Conservation (phyloP, 2,797 vertebrate species). For the Sebastes paucispinis region DNA sequence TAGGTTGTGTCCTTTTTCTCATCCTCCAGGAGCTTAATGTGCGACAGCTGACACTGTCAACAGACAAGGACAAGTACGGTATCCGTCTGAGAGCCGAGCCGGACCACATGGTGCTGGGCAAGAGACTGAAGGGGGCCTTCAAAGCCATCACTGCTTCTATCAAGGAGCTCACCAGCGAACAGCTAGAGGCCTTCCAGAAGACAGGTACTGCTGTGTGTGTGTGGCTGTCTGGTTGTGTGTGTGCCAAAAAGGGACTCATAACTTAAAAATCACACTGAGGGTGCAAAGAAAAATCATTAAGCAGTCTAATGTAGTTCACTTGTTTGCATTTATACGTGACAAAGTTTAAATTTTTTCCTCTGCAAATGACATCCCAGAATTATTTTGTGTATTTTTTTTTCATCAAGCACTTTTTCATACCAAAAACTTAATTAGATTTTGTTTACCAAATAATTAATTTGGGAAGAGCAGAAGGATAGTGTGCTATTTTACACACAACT, state of each 20-base stretch:
- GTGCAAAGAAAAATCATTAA: neutral
- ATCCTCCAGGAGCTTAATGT: conserved; percentile 92
- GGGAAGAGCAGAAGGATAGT: neutral
- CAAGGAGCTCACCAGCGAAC: conserved; percentile 89
- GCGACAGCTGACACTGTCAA: conserved; percentile 90
- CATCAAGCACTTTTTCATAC: neutral
- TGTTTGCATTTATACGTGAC: neutral
- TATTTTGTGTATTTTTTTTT: neutral
- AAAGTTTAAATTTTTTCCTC: neutral
- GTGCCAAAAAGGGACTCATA: neutral
- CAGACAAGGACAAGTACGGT: conserved; percentile 92
- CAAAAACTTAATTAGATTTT: neutral
- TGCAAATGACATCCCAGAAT: neutral
- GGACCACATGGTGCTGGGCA: conserved; percentile 97
- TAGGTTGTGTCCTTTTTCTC: neutral
- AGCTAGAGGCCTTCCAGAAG: conserved; percentile 93
- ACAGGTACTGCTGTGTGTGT: conserved; percentile 77
- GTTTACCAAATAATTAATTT: neutral
- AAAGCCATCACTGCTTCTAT: conserved; percentile 88
- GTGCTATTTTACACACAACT: neutral
- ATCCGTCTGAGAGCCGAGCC: conserved; percentile 93
- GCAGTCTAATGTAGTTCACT: neutral
- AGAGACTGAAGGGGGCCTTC: conserved; percentile 94
- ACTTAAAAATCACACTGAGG: neutral
- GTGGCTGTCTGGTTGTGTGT: neutral